A percentile compares a stretch with the other conserved stretches of the same genome.
Conservation (phyloP, 1,140 invertebrate genomes). For the Drosophila sproati region DNA sequence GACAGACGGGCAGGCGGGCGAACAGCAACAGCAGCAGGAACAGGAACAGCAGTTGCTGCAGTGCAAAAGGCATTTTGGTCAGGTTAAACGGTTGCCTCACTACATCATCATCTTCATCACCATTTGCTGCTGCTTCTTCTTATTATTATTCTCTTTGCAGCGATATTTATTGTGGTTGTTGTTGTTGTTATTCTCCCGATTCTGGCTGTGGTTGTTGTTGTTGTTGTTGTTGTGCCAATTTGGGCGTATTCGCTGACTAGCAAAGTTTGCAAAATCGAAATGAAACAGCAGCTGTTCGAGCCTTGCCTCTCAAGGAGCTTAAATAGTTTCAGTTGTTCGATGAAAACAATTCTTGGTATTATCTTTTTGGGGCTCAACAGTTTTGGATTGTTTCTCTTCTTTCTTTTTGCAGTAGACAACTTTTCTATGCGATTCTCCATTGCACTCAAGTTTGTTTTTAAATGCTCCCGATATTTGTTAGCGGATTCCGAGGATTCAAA, state of each 20-base stretch:
- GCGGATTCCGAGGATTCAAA: too few relatives aligned
- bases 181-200: background rate
- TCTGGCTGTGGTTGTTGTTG: slow-evolving; percentile 3
- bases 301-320: slow-evolving; percentile 1
- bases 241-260: slow-evolving; percentile 16
- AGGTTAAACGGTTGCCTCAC: slow-evolving; percentile 39
- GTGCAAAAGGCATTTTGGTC: slow-evolving; percentile 17
- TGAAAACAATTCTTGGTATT: slow-evolving; percentile 9
- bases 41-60: slow-evolving; percentile 3
- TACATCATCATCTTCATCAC: slow-evolving; percentile 22
- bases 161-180: background rate
- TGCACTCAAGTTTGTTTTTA: too few relatives aligned
- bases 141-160: slow-evolving; percentile 1
- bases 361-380: background rate
- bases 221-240: background rate
- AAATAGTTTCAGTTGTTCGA: slow-evolving; percentile 5
- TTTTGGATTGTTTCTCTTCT: background rate
- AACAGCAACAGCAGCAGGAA: background rate
- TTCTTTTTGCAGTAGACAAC: background rate
- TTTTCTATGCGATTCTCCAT: background rate
- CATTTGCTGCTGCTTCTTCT: background rate
- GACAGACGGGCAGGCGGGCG: background rate
- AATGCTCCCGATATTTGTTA: too few relatives aligned
- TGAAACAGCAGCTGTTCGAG: slow-evolving; percentile 18
- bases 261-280: slow-evolving; percentile 17